phyloP scores from a whole-genome alignment of 2,888 invertebrate species.

The Andrena praecox region DNA sequence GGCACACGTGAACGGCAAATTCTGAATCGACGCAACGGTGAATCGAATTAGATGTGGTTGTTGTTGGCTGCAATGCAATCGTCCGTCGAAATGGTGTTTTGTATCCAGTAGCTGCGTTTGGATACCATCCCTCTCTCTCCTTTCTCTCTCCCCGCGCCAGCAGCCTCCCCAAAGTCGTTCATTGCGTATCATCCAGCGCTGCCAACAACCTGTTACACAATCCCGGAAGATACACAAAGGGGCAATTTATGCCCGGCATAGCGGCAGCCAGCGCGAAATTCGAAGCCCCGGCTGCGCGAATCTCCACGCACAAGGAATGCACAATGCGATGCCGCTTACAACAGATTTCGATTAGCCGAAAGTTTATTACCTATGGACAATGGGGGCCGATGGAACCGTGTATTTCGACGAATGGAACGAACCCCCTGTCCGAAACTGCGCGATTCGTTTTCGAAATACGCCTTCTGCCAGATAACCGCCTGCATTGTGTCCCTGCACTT shows the following conservation, averaged over 20 bases:
- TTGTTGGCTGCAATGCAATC: slow-evolving; percentile 49
- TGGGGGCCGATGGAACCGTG: slow-evolving; percentile 24
- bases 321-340: slow-evolving; percentile 59
- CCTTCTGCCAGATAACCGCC: slow-evolving; percentile 38
- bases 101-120: slow-evolving; percentile 22
- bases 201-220: slow-evolving; percentile 71
- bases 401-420: slow-evolving; percentile 25
- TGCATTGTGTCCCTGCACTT: slow-evolving; percentile 1
- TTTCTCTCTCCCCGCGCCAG: slow-evolving; percentile 16
- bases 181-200: slow-evolving; percentile 59
- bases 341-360: slow-evolving; percentile 64
- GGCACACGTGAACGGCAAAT: neutral
- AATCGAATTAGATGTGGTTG: slow-evolving; percentile 54
- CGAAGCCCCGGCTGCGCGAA: slow-evolving; percentile 54
- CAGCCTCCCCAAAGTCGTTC: slow-evolving; percentile 50
- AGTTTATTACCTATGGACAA: slow-evolving; percentile 64
- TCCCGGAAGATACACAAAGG: slow-evolving; percentile 70
- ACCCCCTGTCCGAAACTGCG: slow-evolving; percentile 13
- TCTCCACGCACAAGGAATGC: slow-evolving; percentile 61
- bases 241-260: slow-evolving; percentile 65
- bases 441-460: slow-evolving; percentile 38
- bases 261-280: slow-evolving; percentile 50
- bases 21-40: neutral
- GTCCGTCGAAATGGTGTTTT: slow-evolving; percentile 45
- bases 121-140: neutral